phyloP scores from a whole-genome alignment of 2,797 vertebrate species.

The Pristis pectinata region DNA sequence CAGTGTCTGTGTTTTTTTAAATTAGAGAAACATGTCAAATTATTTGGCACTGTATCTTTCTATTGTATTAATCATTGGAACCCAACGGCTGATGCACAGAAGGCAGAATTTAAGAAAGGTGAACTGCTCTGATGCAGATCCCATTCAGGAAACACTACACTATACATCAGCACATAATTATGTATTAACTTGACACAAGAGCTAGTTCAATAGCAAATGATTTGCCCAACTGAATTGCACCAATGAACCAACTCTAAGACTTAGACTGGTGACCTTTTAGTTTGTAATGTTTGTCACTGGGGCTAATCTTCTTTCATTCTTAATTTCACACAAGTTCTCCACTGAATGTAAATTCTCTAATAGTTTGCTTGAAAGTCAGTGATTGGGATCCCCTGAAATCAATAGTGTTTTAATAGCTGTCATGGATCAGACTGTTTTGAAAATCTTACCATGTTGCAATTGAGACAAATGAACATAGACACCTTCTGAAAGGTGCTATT shows the following conservation, averaged over 20 bases:
- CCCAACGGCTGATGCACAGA: neutral
- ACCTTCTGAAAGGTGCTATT: neutral
- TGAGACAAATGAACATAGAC: too few relatives aligned
- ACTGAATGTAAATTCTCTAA: too few relatives aligned
- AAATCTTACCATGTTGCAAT: too few relatives aligned
- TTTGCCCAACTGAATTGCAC: neutral
- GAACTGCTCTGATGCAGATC: neutral
- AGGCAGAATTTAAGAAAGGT: neutral
- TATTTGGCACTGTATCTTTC: neutral
- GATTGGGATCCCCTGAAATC: too few relatives aligned
- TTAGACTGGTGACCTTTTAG: slow-evolving; percentile 9
- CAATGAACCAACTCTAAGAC: neutral
- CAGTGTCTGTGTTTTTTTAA: neutral
- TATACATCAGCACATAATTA: neutral
- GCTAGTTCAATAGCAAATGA: neutral
- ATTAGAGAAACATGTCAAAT: neutral
- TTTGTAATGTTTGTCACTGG: neutral
- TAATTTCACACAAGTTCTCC: neutral
- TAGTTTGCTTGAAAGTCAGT: too few relatives aligned
- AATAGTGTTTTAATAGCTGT: too few relatives aligned
- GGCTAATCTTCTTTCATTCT: neutral
- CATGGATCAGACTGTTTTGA: too few relatives aligned
- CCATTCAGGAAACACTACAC: neutral
- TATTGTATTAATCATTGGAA: neutral
- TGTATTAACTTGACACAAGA: neutral